A percentile compares a stretch with the other conserved stretches of the same genome.
Evolutionary conservation across 2,888 invertebrate species (phyloP).

Genomic region (Adela reaumurella): DNA sequence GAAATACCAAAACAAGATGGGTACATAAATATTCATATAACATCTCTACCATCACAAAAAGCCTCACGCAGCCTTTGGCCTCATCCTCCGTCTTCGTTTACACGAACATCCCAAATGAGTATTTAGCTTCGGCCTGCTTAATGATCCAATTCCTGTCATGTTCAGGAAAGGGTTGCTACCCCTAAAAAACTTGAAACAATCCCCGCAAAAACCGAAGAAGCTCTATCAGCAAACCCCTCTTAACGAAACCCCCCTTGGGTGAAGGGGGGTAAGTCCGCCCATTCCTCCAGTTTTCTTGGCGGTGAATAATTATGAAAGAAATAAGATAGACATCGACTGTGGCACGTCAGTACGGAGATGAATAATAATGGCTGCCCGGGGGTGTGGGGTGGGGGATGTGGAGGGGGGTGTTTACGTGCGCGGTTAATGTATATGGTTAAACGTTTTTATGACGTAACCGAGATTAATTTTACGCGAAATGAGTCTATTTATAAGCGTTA

Average conservation of each 20-base stretch:
- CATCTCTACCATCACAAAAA: too few species aligned
- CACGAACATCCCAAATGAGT: constrained; percentile 18
- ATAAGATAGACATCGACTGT: constrained; percentile 56
- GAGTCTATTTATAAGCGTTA: not conserved
- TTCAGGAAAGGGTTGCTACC: constrained; percentile 55
- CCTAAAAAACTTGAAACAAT: constrained; percentile 57
- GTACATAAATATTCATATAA: too few species aligned
- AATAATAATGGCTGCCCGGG: constrained; percentile 38
- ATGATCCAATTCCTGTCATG: constrained; percentile 58
- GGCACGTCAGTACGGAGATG: constrained; percentile 48
- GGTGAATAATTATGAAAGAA: constrained; percentile 57
- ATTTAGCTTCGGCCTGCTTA: constrained; percentile 50
- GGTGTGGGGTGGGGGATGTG: not conserved
- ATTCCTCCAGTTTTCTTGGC: constrained; percentile 18
- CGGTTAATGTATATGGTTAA: not conserved
- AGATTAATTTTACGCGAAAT: not conserved
- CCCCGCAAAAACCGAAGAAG: constrained; percentile 57
- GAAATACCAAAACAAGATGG: too few species aligned
- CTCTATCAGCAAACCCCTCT: too few species aligned
- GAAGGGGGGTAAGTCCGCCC: constrained; percentile 11
- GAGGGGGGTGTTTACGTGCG: not conserved
- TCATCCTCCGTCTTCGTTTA: too few species aligned
- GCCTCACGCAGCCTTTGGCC: too few species aligned
- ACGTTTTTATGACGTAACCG: not conserved
- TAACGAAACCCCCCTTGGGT: constrained; percentile 21